Evolutionary conservation across 2,797 vertebrate species (phyloP), one percentile per base, ranked within the genome.

Genomic region (Alosa sapidissima): DNA sequence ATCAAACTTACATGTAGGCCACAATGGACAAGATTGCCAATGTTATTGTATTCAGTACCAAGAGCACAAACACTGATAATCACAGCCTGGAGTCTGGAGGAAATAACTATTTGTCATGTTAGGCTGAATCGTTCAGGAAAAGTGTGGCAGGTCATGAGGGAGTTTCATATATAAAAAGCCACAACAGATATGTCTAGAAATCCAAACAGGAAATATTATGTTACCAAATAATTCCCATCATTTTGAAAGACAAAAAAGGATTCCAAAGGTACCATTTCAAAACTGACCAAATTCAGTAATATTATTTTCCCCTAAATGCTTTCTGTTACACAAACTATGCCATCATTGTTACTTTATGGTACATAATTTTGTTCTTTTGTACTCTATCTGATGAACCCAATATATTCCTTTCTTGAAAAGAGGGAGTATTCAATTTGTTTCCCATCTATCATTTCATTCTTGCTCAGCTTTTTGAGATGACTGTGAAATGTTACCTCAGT

Each of bases 201-300:
- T 36, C 28, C 13, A 36, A 72, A 72, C 65, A 16, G 9, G 33
- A 41, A 13, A 36, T 72, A 72, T 72, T 72, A 36, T 68, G 62
- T 68, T 72, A 72, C 28, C 65, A 62, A 9, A 36, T 68, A 65
- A 55, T 62, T 3, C 5, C 82, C 86, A 81, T 78, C 85, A 87
- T 84, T 48, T 54, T 58, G 81, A 82, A 84, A 81, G 84, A 86
- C 41, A 88, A 49, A 87, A 90, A 90, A 86, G 58, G 91, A 89
- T 90, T 89, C 83, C 81, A 83, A 88, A 88, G 82, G 81, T 84
- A 85, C 84, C 52, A 48, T 86, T 75, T 14, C 21, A 85, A 19
- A 81, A 11, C 10, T 62, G 65, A 33, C 72, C 72, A 78, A 78
- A 68, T 36, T 36, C 14, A 78, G 45, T 78, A 78, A 16, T 16